Percentiles rank a stretch among this genome's conserved stretches.
Conservation (phyloP, 92 coral and sea anemone species). For the Paramuricea clavata region DNA sequence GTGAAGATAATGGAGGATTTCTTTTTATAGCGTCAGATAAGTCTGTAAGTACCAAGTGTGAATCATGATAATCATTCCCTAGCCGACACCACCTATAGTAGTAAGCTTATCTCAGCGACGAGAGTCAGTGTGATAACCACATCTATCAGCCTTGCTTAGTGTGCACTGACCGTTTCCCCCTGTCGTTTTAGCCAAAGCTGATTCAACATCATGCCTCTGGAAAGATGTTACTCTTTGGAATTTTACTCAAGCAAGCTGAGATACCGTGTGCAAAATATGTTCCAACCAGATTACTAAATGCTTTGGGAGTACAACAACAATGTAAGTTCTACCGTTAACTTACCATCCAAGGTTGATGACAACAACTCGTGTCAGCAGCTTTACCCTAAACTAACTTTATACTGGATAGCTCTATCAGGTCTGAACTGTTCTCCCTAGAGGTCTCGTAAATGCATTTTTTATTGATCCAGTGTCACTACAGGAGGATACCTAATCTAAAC, state of each 20-base stretch:
- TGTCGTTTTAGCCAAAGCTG: constrained; percentile 56
- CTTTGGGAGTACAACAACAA: constrained; percentile 79
- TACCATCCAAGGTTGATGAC: background rate
- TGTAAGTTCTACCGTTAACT: constrained; percentile 64
- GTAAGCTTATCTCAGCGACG: no score
- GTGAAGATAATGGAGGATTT: constrained; percentile 77
- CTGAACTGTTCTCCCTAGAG: no score
- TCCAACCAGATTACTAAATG: constrained; percentile 84
- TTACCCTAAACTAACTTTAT: no score
- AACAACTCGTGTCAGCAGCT: background rate
- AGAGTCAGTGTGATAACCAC: no score
- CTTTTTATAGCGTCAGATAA: constrained; percentile 75
- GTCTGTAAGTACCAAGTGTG: constrained; percentile 64
- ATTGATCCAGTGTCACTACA: no score
- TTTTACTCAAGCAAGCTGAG: constrained; percentile 82
- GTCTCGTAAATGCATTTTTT: no score
- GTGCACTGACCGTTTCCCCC: background rate
- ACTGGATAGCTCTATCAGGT: no score
- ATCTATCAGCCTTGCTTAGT: no score
- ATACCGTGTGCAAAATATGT: constrained; percentile 76
- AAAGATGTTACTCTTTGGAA: constrained; percentile 78
- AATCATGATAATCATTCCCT: no score
- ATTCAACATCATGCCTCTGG: constrained; percentile 36
- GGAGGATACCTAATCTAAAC: no score
- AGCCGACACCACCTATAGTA: no score